phyloP scores from a whole-genome alignment of 2,113 vertebrate genomes.

The Chaetura pelagica region DNA sequence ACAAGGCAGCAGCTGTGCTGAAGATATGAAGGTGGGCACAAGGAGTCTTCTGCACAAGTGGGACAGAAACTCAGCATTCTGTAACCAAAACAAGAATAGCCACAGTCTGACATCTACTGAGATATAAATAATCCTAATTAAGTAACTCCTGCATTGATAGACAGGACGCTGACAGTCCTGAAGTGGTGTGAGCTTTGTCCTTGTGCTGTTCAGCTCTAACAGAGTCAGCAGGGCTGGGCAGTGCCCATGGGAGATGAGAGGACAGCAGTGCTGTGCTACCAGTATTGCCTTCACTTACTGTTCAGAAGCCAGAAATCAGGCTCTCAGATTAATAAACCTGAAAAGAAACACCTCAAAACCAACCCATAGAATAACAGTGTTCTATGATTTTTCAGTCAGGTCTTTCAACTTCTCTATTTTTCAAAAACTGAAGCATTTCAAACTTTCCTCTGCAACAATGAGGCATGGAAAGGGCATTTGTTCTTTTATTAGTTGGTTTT shows the following conservation, averaged over 20 bases:
- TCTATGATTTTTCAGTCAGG: neutral
- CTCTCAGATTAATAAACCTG: neutral
- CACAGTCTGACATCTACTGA: neutral
- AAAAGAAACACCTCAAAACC: rapidly evolving
- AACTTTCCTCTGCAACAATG: neutral
- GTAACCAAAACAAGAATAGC: neutral
- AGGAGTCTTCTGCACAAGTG: neutral
- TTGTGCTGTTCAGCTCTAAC: neutral
- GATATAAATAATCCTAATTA: neutral
- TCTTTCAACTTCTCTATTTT: neutral
- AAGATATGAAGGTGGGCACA: neutral
- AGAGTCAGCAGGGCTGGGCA: neutral
- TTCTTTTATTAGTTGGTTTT: neutral
- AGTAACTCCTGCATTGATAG: neutral
- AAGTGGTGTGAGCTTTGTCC: neutral
- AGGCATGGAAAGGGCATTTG: neutral
- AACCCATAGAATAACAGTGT: neutral
- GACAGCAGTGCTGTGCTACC: neutral
- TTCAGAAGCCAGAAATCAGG: neutral
- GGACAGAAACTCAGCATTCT: neutral
- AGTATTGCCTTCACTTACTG: neutral
- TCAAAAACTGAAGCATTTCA: neutral
- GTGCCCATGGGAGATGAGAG: neutral
- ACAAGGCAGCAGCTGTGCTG: neutral
- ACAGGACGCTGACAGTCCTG: neutral